Evolutionary conservation across 2,888 invertebrate species (phyloP), one percentile per base, ranked within the genome.

Genomic region (Bibio marci): DNA sequence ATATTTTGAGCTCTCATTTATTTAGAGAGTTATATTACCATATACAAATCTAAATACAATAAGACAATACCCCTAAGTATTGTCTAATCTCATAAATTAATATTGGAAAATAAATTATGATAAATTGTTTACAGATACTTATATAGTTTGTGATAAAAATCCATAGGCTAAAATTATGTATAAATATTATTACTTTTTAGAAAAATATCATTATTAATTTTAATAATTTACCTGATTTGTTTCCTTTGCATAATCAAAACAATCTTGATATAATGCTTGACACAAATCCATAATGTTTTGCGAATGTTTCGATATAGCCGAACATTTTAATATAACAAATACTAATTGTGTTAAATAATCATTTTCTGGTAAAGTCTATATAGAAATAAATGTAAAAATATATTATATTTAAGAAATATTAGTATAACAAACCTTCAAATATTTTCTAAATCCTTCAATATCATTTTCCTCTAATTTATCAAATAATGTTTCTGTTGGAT

Each of bases 271-370:
- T 3, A 62, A 41, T 1, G 48, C 49, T 25, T 51, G 46, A 4
- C 62, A 52, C 40, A 59, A 39, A 3, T 56, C 52, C 8, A 59
- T 43, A 3, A 62, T 61, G 3, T 55, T 52, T 13, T 46, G 41
- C 0, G 59, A 62, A 4, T 50, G 42, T 36, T 54, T 44, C 0
- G 59, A 48, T 13, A 62, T 45, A 39, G 59, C 53, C 1, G 54
- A 58, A 40, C 58, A 57, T 47, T 62, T 63, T 3, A 62, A 45
- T 6, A 58, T 50, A n/a, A 59, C 57, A 30, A 57, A 62, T n/a
- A 57, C 50, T 3, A 59, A 49, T 33, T 56, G 39, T 15, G 56
- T 48, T 13, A 63, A 40, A 37, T 60, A 56, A 18, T 58, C 52
- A 15, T 62, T 57, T 3, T 49, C 54, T 26, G 43, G 48, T 34